phyloP scores from a whole-genome alignment of 2,888 invertebrate species.

The Gnatocerus cornutus region DNA sequence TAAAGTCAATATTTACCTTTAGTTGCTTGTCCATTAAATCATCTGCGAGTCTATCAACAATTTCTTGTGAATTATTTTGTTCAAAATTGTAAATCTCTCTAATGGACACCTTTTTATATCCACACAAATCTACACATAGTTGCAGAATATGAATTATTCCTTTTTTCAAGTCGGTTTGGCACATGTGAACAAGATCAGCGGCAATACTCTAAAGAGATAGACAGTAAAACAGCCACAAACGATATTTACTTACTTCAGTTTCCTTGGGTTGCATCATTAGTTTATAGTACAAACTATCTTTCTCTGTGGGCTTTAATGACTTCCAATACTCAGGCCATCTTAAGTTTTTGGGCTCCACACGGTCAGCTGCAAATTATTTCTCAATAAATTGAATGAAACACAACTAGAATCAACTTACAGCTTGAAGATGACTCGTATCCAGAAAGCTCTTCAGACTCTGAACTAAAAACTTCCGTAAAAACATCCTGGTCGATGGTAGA shows the following conservation, averaged over 20 bases:
- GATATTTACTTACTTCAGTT: neutral
- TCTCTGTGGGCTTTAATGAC: constrained; percentile 7
- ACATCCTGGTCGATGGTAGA: constrained; percentile 12
- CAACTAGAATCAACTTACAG: neutral
- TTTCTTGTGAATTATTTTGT: neutral
- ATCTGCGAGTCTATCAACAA: neutral
- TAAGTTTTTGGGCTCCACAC: too few relatives aligned
- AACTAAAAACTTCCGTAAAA: neutral
- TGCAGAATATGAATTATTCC: constrained; percentile 23
- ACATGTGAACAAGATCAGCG: neutral
- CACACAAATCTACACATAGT: constrained; percentile 24
- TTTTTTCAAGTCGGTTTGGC: neutral
- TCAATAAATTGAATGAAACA: too few relatives aligned
- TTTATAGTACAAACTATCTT: constrained; percentile 16
- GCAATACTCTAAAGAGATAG: constrained; percentile 16
- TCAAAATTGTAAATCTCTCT: constrained; percentile 20
- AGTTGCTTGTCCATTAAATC: constrained; percentile 19
- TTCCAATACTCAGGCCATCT: constrained; percentile 12
- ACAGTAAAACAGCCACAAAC: neutral
- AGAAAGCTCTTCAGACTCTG: neutral
- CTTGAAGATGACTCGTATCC: neutral
- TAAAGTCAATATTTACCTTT: constrained; percentile 17
- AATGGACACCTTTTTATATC: constrained; percentile 21
- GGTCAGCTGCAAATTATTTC: neutral
- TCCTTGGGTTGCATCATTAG: constrained; percentile 14